phyloP scores from a whole-genome alignment of 2,888 invertebrate genomes.

The Encarsia formosa region DNA sequence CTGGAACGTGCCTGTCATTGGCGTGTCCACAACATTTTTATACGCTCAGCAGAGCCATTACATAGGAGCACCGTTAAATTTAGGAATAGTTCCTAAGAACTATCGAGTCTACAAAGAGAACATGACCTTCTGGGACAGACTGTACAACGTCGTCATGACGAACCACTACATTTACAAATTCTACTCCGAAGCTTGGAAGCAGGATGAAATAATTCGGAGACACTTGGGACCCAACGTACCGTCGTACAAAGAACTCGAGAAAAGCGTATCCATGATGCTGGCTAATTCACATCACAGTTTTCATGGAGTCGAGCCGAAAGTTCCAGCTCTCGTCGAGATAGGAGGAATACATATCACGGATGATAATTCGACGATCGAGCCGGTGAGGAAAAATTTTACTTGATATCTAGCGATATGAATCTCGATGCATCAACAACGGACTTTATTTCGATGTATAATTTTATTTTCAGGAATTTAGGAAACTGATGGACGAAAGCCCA shows the following conservation, averaged over 20 bases:
- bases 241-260: slow-evolving; percentile 30
- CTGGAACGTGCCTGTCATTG: slow-evolving; percentile 32
- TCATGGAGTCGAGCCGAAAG: slow-evolving; percentile 52
- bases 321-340: slow-evolving; percentile 54
- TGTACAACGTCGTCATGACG: slow-evolving; percentile 10
- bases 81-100: slow-evolving; percentile 29
- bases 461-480: slow-evolving; percentile 34
- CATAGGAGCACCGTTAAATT: slow-evolving; percentile 30
- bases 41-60: slow-evolving; percentile 30
- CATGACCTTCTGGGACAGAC: slow-evolving; percentile 19
- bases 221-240: slow-evolving; percentile 31
- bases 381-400: background rate
- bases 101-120: background rate
- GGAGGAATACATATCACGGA: slow-evolving; percentile 53
- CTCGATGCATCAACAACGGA: too few species aligned
- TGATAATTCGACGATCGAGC: background rate
- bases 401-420: too few species aligned
- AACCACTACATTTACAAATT: slow-evolving; percentile 9
- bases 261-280: slow-evolving; percentile 41
- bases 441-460: background rate
- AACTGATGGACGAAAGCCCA: slow-evolving; percentile 40
- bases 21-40: slow-evolving; percentile 23
- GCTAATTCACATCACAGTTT: slow-evolving; percentile 57
- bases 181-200: slow-evolving; percentile 12
- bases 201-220: slow-evolving; percentile 29